phyloP scores from a whole-genome alignment of 1,140 invertebrate species.

The Dreissena rostriformis region DNA sequence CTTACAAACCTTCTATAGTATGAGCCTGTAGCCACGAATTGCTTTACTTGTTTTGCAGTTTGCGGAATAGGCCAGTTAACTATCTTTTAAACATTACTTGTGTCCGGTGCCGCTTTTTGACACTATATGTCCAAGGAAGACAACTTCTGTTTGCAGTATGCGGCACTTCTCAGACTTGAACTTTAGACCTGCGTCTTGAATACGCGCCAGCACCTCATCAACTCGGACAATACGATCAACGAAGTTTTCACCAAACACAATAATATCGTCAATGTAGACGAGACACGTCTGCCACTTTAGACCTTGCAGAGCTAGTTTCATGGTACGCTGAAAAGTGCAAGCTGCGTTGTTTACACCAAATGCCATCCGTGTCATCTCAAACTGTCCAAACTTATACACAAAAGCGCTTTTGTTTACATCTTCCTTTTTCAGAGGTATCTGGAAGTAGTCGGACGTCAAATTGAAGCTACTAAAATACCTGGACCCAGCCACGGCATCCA shows the following conservation, averaged over 20 bases:
- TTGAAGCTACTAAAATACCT: constrained; percentile 26
- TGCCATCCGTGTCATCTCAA: constrained; percentile 21
- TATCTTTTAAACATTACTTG: constrained; percentile 20
- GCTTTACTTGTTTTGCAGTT: constrained; percentile 52
- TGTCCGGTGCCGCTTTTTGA: constrained; percentile 33
- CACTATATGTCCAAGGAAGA: constrained; percentile 59
- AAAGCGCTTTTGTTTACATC: constrained; percentile 75
- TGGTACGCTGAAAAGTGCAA: constrained; percentile 35
- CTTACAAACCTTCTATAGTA: constrained; percentile 55
- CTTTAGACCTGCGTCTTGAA: constrained; percentile 46
- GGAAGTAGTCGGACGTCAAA: constrained; percentile 69
- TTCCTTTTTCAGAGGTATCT: constrained; percentile 74
- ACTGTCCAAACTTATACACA: constrained; percentile 37
- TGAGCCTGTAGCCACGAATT: constrained; percentile 54
- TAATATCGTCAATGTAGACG: constrained; percentile 62
- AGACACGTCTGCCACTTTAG: constrained; percentile 50
- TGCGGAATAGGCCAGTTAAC: constrained; percentile 53
- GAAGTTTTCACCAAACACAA: constrained; percentile 47
- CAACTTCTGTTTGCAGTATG: constrained; percentile 58
- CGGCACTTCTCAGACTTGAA: constrained; percentile 52
- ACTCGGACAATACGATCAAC: constrained; percentile 30
- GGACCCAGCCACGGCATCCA: constrained; percentile 30
- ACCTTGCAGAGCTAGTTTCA: constrained; percentile 45
- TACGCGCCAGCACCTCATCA: constrained; percentile 32
- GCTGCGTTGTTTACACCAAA: constrained; percentile 3